These are phyloP conservation scores for Heliconius congener DNA, from an alignment of 1,140 invertebrate genomes.

Conservation along the genomic window DNA sequence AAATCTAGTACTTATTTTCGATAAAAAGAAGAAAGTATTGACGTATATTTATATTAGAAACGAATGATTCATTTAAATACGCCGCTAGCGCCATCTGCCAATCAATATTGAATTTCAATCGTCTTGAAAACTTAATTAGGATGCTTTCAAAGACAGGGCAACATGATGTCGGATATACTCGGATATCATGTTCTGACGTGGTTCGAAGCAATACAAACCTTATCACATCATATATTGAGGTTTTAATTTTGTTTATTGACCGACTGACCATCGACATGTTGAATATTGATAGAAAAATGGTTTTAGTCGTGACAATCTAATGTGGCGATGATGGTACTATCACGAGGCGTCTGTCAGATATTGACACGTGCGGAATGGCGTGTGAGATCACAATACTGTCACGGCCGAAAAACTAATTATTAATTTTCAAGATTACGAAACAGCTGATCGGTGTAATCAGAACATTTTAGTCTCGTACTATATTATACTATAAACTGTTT, in stretches of 20 bases:
- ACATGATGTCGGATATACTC: conserved; percentile 46
- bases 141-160: conserved; percentile 72
- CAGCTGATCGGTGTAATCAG: conserved; percentile 57
- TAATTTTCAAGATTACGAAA: conserved; percentile 62
- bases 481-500: conserved; percentile 31
- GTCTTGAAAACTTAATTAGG: conserved; percentile 77
- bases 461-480: conserved; percentile 34
- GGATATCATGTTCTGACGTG: conserved; percentile 23
- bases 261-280: neutral
- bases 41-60: conserved; percentile 48
- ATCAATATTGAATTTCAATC: conserved; percentile 74
- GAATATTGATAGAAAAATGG: conserved; percentile 33
- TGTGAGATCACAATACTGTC: conserved; percentile 57
- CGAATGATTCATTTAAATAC: conserved; percentile 70
- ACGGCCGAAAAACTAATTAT: conserved; percentile 70
- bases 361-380: conserved; percentile 70
- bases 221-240: neutral
- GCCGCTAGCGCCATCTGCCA: conserved; percentile 78
- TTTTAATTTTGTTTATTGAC: conserved; percentile 1
- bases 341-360: conserved; percentile 69
- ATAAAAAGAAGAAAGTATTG: neutral
- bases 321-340: conserved; percentile 65
- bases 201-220: neutral
- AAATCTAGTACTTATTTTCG: neutral
- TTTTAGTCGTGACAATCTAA: conserved; percentile 65